These are phyloP conservation scores for Gastracanthus pulcherrimus DNA, from an alignment of 2,888 invertebrate genomes.

Conservation along the genomic window DNA sequence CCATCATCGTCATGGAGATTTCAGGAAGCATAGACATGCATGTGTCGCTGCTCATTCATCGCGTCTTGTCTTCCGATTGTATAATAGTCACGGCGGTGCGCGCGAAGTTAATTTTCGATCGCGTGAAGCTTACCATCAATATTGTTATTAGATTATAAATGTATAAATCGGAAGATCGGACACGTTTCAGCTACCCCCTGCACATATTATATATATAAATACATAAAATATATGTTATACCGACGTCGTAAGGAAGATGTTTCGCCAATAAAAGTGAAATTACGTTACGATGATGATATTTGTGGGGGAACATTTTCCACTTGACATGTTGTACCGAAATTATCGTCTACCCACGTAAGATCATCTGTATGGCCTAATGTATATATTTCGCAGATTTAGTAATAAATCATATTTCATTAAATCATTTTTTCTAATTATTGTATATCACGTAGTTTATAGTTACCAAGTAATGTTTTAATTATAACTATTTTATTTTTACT, in stretches of 20 bases:
- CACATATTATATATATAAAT: slow-evolving; percentile 43
- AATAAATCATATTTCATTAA: slow-evolving; percentile 73
- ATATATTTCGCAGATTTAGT: slow-evolving; percentile 73
- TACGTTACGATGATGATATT: neutral
- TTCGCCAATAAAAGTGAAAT: slow-evolving; percentile 1
- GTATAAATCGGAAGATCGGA: slow-evolving; percentile 30
- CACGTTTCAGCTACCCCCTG: slow-evolving; percentile 9
- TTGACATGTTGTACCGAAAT: slow-evolving; percentile 39
- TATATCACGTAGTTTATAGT: too few species aligned
- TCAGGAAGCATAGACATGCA: neutral
- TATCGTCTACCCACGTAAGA: slow-evolving; percentile 47
- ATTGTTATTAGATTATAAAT: too few species aligned
- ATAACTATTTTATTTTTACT: neutral
- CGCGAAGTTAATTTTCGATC: too few species aligned
- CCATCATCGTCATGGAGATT: neutral
- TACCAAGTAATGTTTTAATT: too few species aligned
- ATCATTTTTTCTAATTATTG: neutral
- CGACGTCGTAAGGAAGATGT: slow-evolving; percentile 15
- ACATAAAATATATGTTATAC: slow-evolving; percentile 23
- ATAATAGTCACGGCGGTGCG: too few species aligned
- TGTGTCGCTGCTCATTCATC: neutral
- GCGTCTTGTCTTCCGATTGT: slow-evolving; percentile 42
- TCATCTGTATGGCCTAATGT: slow-evolving; percentile 72
- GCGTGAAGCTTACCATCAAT: too few species aligned
- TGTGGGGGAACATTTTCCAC: slow-evolving; percentile 15